Conservation (phyloP, 2,113 vertebrate genomes). For the human (Homo sapiens) region GRCh38 chr2:196148001-196148500, state of each 20-base stretch:
- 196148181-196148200: not conserved
- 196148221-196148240: not conserved
- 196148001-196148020: no score
- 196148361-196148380: slow-evolving; percentile 1
- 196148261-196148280: not conserved
- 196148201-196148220: not conserved
- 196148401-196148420: not conserved
- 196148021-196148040: not conserved
- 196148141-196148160: not conserved
- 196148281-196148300: not conserved
- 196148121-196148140: not conserved
- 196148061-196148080: not conserved
- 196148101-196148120: not conserved
- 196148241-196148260: not conserved
- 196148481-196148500: not conserved
- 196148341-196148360: not conserved
- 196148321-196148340: not conserved
- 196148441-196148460: not conserved
- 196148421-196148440: not conserved
- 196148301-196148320: not conserved
- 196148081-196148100: not conserved
- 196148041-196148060: not conserved
- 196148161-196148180: not conserved
- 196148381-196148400: not conserved
- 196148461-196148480: not conserved